Evolutionary conservation across 2,888 invertebrate genomes (phyloP).

Genomic region (Geotrupes spiniger): DNA sequence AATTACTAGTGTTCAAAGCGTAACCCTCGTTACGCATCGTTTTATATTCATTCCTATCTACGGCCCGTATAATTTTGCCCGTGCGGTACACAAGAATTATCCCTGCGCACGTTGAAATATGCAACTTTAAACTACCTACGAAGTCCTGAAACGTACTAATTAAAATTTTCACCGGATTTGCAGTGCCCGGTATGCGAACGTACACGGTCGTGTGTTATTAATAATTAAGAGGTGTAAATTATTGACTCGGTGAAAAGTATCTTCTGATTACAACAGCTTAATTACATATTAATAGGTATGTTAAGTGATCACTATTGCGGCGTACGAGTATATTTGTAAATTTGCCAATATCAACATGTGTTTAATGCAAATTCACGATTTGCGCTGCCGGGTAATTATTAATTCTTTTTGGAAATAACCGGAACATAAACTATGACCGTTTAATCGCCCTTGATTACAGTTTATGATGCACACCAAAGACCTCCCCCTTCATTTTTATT

Average conservation of each 20-base stretch:
- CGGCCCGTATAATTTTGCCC: too few relatives aligned
- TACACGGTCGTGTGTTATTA: slow-evolving; percentile 10
- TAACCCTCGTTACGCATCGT: too few relatives aligned
- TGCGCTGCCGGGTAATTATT: slow-evolving; percentile 22
- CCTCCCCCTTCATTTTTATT: background rate
- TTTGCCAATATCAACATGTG: slow-evolving; percentile 13
- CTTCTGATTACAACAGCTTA: slow-evolving; percentile 27
- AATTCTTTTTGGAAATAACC: slow-evolving; percentile 13
- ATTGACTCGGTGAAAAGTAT: slow-evolving; percentile 24
- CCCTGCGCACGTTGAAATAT: background rate
- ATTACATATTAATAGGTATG: slow-evolving; percentile 27
- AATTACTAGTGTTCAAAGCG: too few relatives aligned
- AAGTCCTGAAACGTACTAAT: background rate
- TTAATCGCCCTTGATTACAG: slow-evolving; percentile 4
- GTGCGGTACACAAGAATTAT: background rate
- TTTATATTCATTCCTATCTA: too few relatives aligned
- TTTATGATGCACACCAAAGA: slow-evolving; percentile 1
- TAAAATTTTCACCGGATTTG: background rate
- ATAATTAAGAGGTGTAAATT: slow-evolving; percentile 28
- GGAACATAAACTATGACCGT: slow-evolving; percentile 5
- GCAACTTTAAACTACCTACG: slow-evolving; percentile 1
- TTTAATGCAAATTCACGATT: slow-evolving; percentile 18
- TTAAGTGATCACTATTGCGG: slow-evolving; percentile 19
- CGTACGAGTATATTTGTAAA: slow-evolving; percentile 1
- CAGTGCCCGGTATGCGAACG: background rate